A percentile compares a stretch with the other conserved stretches of the same genome.
These are phyloP conservation scores for Pongo abelii DNA, from an alignment of 2,113 vertebrate genomes.

Conservation along the genomic window DNA sequence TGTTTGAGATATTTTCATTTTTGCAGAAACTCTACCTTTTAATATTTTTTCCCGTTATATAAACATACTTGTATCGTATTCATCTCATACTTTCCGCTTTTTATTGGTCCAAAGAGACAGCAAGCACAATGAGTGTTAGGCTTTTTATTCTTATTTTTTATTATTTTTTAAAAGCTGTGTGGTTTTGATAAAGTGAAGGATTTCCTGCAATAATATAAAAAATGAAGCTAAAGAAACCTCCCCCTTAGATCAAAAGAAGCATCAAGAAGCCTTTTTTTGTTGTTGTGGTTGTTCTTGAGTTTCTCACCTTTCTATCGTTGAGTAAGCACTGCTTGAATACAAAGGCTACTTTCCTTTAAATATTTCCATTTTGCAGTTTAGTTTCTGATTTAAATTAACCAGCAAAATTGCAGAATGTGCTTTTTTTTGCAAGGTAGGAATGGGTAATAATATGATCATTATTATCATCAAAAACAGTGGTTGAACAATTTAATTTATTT, in stretches of 20 bases:
- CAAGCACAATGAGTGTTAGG: too few species aligned
- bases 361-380: slow-evolving; percentile 11
- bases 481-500: background rate
- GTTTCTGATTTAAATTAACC: background rate
- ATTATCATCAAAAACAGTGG: background rate
- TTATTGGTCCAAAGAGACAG: too few species aligned
- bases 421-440: background rate
- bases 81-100: too few species aligned
- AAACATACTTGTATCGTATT: background rate
- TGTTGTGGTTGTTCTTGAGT: background rate
- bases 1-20: background rate
- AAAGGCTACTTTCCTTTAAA: background rate
- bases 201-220: background rate
- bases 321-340: background rate
- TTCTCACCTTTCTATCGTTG: background rate
- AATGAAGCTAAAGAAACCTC: background rate
- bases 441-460: background rate
- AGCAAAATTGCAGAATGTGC: background rate
- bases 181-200: background rate
- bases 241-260: background rate
- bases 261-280: background rate
- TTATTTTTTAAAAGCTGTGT: background rate
- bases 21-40: background rate
- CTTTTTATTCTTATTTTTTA: background rate
- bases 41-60: background rate